Conservation (phyloP, 2,888 invertebrate species). For the Cataglyphis cursor region DNA sequence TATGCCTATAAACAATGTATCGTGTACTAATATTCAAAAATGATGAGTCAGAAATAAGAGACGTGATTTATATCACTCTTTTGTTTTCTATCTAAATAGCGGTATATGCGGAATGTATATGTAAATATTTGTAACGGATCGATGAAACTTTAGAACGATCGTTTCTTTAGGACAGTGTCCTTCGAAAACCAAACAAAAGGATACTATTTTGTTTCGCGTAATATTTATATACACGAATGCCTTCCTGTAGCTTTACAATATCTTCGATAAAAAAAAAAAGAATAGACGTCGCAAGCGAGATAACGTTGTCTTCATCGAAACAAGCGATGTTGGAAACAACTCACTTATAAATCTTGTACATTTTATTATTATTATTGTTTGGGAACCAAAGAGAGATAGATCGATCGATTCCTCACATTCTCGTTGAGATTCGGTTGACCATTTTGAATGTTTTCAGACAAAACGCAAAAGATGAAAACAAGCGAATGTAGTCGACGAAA, state of each 20-base stretch:
- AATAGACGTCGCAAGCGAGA: not conserved
- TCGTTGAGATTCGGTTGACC: not conserved
- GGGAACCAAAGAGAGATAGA: slow-evolving; percentile 22
- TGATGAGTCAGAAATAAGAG: slow-evolving; percentile 21
- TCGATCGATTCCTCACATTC: slow-evolving; percentile 18
- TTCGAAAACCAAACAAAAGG: slow-evolving; percentile 17
- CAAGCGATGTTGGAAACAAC: not conserved
- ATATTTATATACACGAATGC: not conserved
- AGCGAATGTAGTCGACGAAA: not conserved
- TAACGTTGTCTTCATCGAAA: not conserved
- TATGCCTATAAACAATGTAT: slow-evolving; percentile 23
- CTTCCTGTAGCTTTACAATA: not conserved
- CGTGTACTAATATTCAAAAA: slow-evolving; percentile 18
- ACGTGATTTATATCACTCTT: slow-evolving; percentile 15
- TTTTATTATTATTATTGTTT: slow-evolving; percentile 9
- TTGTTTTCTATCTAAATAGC: slow-evolving; percentile 28
- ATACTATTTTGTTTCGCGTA: slow-evolving; percentile 6
- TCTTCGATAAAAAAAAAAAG: not conserved
- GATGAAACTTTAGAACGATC: not conserved
- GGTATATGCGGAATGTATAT: slow-evolving; percentile 32
- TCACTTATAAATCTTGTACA: not conserved
- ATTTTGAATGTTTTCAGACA: not conserved
- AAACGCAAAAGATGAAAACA: not conserved
- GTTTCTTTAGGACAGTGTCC: not conserved
- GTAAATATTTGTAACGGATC: slow-evolving; percentile 11